phyloP scores from a whole-genome alignment of 2,797 vertebrate species.

The Antennarius maculatus region DNA sequence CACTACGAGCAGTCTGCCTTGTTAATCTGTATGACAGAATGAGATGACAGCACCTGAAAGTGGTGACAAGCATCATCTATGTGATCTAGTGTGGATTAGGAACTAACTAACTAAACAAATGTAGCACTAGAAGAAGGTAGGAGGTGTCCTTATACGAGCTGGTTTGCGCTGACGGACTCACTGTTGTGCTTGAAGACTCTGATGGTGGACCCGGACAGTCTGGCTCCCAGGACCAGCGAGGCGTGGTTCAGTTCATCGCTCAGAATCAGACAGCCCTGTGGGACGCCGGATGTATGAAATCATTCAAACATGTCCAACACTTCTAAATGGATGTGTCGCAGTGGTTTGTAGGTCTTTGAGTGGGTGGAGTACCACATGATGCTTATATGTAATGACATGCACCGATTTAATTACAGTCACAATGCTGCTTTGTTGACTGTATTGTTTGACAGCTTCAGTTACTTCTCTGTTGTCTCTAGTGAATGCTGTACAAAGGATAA shows the following conservation, averaged over 20 bases:
- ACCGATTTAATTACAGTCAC: not conserved
- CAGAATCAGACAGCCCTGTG: slow-evolving; percentile 93
- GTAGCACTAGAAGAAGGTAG: not conserved
- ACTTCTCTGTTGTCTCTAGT: no score
- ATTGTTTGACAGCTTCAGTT: not conserved
- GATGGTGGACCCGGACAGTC: slow-evolving; percentile 91
- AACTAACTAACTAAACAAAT: not conserved
- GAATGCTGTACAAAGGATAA: no score
- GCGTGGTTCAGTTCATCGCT: slow-evolving; percentile 95
- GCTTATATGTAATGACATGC: not conserved
- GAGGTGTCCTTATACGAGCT: not conserved
- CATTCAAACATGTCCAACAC: not conserved
- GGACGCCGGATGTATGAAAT: slow-evolving; percentile 29
- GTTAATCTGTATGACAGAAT: not conserved
- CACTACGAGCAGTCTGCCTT: not conserved
- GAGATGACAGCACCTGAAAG: not conserved
- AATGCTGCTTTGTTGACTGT: not conserved
- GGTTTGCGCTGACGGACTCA: slow-evolving; percentile 77
- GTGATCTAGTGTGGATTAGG: not conserved
- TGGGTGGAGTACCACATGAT: not conserved
- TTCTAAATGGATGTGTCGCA: not conserved
- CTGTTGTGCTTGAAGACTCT: slow-evolving; percentile 95
- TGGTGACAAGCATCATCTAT: no score
- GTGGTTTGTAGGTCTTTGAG: not conserved
- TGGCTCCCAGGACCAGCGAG: slow-evolving; percentile 91